phyloP scores from a whole-genome alignment of 2,888 invertebrate genomes.

The Clitarchus hookeri region DNA sequence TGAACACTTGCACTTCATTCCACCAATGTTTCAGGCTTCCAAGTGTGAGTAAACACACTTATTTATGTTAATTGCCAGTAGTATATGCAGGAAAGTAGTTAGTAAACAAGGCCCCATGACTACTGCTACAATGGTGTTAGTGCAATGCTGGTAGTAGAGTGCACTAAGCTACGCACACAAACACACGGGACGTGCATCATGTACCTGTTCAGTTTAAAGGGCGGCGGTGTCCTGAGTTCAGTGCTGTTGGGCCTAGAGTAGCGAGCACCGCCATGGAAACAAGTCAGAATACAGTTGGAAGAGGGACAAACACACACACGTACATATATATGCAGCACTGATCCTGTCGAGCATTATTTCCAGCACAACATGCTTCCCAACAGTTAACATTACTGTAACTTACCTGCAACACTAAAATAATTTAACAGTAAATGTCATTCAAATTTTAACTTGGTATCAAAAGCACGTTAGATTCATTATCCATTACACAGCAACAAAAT shows the following conservation, averaged over 20 bases:
- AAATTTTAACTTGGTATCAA: no score
- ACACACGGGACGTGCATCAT: neutral
- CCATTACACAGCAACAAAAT: no score
- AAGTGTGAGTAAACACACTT: neutral
- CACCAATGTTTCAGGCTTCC: neutral
- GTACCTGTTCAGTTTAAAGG: constrained; percentile 59
- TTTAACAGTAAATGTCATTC: no score
- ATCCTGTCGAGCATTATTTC: neutral
- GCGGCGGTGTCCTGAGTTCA: constrained; percentile 48
- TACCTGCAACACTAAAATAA: neutral
- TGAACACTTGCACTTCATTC: no score
- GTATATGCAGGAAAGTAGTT: neutral
- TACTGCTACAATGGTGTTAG: neutral
- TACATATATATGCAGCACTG: neutral
- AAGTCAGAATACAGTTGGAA: constrained; percentile 42
- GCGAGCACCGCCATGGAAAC: constrained; percentile 52
- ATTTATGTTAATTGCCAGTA: neutral
- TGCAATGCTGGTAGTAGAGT: neutral
- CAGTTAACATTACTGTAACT: neutral
- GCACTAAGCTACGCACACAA: constrained; percentile 18
- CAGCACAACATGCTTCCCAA: neutral
- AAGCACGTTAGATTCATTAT: no score
- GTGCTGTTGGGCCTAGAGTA: constrained; percentile 43
- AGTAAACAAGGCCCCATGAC: neutral
- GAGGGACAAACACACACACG: neutral